Evolutionary conservation across 2,797 vertebrate species (phyloP), one percentile per base, ranked within the genome.

Genomic region (Pipistrellus kuhlii): DNA sequence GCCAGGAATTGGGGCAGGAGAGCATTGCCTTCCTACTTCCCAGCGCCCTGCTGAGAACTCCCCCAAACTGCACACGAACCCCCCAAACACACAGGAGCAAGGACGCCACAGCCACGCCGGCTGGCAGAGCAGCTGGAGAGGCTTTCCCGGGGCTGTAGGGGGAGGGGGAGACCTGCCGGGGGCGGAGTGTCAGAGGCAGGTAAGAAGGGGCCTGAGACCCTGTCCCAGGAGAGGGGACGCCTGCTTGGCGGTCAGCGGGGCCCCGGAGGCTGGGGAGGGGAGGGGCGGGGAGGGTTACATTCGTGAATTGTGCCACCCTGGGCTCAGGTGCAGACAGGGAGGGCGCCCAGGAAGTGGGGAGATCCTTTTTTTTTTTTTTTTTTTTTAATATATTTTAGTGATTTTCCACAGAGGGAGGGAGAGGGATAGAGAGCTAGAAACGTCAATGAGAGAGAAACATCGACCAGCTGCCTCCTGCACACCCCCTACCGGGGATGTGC

Each of bases 91-190:
- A n/a, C 10, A 53, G 51, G 20, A 53, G 38, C 27, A 32, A 48
- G 46, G 8, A 4, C 18, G 6, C 12, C 14, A 27, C 8, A 3
- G 41, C 32, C 1, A 44, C 48, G 21, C 75, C 0, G 4, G 77
- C 91, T 35, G 72, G 46, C n/a, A 30, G 41, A n/a, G 44, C 84
- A 75, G 72, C 95, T 35, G n/a, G 89, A 92, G 95, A 90, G 51
- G 53, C 96, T n/a, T 95, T 95, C 83, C 44, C 3, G 4, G 75
- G 71, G 77, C 72, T 88, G 93, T 96, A 44, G 9, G 44, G 44
- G 10, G 78, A 38, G 51, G 82, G 62, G 15, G 20, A 44, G 25
- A 20, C 8, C 11, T 25, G 59, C 41, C 18, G 35, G 17, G 13
- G 38, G 23, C 17, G 14, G 35, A 3, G 21, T 2, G 11, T 35